These are phyloP conservation scores for Cladorhizidae sp. DNA, from an alignment of 37 sponge, comb jelly and placozoan genomes.

Conservation along the genomic window DNA sequence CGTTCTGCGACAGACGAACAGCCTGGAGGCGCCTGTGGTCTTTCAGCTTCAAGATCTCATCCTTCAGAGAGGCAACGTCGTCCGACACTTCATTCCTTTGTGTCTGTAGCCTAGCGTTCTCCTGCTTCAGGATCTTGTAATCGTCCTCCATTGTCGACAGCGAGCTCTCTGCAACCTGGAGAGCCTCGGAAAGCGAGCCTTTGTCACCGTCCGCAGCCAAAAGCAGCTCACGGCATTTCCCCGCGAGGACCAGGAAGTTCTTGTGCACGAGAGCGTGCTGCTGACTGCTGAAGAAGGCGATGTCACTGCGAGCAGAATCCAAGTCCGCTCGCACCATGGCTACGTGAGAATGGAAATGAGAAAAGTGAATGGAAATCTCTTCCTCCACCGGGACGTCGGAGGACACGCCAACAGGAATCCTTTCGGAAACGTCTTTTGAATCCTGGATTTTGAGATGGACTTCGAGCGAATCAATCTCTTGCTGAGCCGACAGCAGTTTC, in stretches of 20 bases:
- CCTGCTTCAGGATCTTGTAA: background rate
- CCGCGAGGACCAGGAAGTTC: conserved; percentile 4
- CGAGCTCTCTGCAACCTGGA: conserved; percentile 9
- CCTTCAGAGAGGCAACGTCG: conserved; percentile 10
- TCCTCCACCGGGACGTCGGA: background rate
- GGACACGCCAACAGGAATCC: background rate
- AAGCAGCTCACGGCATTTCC: conserved; percentile 11
- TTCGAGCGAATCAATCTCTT: conserved; percentile 33
- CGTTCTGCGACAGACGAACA: conserved; percentile 21
- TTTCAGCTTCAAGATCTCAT: conserved; percentile 22
- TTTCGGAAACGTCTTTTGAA: background rate
- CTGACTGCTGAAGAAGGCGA: conserved; percentile 5
- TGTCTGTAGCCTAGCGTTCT: conserved; percentile 17
- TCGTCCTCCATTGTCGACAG: conserved; percentile 8
- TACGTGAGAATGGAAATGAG: conserved; percentile 8
- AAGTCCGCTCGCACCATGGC: background rate
- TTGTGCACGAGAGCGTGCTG: conserved; percentile 8
- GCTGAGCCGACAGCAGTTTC: conserved; percentile 17
- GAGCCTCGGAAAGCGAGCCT: background rate
- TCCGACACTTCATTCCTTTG: background rate
- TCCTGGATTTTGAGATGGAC: conserved; percentile 24
- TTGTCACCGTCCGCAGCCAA: background rate
- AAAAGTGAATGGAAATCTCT: background rate
- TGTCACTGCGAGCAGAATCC: background rate
- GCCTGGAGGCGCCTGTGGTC: conserved; percentile 34